phyloP scores from a whole-genome alignment of 2,888 invertebrate species.

The Anarsia innoxiella region DNA sequence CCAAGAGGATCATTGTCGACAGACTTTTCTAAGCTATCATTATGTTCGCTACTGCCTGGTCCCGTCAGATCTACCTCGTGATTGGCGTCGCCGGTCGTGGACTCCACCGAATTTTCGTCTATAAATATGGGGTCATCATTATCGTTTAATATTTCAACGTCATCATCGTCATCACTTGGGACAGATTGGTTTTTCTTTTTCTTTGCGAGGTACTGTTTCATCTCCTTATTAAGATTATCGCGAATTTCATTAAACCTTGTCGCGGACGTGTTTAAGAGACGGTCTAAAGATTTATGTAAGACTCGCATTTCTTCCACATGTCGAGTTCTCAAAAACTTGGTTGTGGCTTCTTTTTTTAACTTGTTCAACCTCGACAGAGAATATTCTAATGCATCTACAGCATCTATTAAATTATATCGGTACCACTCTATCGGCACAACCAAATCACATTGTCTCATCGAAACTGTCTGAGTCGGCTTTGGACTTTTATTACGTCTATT shows the following conservation, averaged over 20 bases:
- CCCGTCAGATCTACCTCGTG: constrained; percentile 58
- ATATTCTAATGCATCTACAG: constrained; percentile 74
- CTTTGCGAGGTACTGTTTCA: constrained; percentile 63
- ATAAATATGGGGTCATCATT: constrained; percentile 69
- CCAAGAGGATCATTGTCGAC: constrained; percentile 11
- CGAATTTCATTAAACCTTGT: constrained; percentile 71
- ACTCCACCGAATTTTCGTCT: constrained; percentile 68
- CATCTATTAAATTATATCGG: constrained; percentile 73
- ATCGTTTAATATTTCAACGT: constrained; percentile 57
- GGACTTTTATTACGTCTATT: too few relatives aligned
- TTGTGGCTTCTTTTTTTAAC: constrained; percentile 64
- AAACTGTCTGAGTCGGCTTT: too few relatives aligned
- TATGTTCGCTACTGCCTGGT: constrained; percentile 61
- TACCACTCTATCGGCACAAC: constrained; percentile 74
- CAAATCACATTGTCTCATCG: constrained; percentile 48
- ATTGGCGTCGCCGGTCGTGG: constrained; percentile 31
- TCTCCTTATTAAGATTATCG: constrained; percentile 70
- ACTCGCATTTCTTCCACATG: constrained; percentile 66
- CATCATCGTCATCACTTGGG: constrained; percentile 30
- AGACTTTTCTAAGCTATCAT: constrained; percentile 58
- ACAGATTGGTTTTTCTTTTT: constrained; percentile 27
- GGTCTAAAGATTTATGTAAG: constrained; percentile 72
- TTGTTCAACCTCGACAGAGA: constrained; percentile 67
- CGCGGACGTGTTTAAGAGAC: constrained; percentile 69
- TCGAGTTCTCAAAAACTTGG: constrained; percentile 58